A percentile compares a stretch with the other conserved stretches of the same genome.
Evolutionary conservation across 2,888 invertebrate species (phyloP).

Genomic region (Agrochola macilenta): DNA sequence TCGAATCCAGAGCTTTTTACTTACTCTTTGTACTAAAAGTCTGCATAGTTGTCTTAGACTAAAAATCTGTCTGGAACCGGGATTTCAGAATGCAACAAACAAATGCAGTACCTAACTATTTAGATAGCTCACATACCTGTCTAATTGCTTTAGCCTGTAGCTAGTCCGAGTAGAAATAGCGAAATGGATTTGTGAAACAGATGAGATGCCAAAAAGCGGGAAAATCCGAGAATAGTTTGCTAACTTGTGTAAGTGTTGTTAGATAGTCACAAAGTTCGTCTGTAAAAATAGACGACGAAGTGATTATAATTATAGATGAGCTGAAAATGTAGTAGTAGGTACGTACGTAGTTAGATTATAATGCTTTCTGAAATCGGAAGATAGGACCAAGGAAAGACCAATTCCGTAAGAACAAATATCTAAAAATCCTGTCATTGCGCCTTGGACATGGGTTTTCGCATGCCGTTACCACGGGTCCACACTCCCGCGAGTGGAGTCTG

Average conservation of each 20-base stretch:
- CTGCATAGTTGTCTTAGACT: background rate
- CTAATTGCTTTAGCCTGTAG: slow-evolving; percentile 34
- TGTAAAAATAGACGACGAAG: background rate
- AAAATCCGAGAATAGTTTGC: slow-evolving; percentile 2
- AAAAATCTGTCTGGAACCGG: background rate
- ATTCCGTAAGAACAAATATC: background rate
- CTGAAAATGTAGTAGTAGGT: no score
- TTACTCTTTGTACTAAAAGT: background rate
- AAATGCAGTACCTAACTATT: background rate
- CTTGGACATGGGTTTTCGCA: no score
- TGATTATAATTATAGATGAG: background rate
- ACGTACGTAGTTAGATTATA: background rate
- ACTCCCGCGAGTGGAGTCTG: no score
- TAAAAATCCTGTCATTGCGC: no score
- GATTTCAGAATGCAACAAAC: background rate
- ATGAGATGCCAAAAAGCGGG: slow-evolving; percentile 1
- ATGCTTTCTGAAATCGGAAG: background rate
- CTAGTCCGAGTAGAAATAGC: background rate
- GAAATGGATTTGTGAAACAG: slow-evolving; percentile 1
- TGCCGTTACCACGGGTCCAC: no score
- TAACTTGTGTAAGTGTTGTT: background rate
- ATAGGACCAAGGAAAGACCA: background rate
- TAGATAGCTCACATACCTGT: slow-evolving; percentile 12
- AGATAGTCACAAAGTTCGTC: background rate
- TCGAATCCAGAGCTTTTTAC: background rate